Evolutionary conservation across 2,888 invertebrate species (phyloP).

Genomic region (Gastrophysa polygoni): DNA sequence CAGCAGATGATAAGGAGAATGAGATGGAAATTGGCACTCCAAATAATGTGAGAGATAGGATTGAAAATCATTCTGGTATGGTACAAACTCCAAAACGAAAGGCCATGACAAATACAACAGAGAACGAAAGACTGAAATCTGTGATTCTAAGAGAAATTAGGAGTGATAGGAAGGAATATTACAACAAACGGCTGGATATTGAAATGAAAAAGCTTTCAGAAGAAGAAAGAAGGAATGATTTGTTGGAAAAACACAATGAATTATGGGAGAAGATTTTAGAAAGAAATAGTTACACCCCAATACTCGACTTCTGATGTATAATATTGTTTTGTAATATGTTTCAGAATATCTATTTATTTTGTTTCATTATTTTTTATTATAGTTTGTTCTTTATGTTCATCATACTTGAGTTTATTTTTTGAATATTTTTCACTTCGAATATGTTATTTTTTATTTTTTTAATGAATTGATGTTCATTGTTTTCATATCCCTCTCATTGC

Average conservation of each 20-base stretch:
- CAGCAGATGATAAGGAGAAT: slow-evolving; percentile 15
- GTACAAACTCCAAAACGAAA: slow-evolving; percentile 12
- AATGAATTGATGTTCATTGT: neutral
- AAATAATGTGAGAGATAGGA: slow-evolving; percentile 6
- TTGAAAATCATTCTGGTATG: neutral
- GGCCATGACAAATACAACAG: slow-evolving; percentile 14
- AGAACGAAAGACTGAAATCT: slow-evolving; percentile 21
- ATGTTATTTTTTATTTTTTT: neutral
- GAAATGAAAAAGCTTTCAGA: slow-evolving; percentile 16
- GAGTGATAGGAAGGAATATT: slow-evolving; percentile 17
- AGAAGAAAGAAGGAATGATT: slow-evolving; percentile 12
- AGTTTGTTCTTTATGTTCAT: neutral
- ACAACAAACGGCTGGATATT: slow-evolving; percentile 16
- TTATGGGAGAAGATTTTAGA: slow-evolving; percentile 12
- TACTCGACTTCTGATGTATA: slow-evolving; percentile 9
- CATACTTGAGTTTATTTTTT: neutral
- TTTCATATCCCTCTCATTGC: neutral
- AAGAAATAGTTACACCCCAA: slow-evolving; percentile 13
- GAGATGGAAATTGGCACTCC: slow-evolving; percentile 6
- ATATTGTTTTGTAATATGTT: neutral
- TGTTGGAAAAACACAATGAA: slow-evolving; percentile 11
- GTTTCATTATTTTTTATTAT: slow-evolving; percentile 1
- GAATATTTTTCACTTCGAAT: slow-evolving; percentile 1
- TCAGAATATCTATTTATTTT: neutral
- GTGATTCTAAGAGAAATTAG: slow-evolving; percentile 16